Base-by-base conservation (phyloP, 2,113 vertebrate genomes). In the Macaca mulatta region DNA sequence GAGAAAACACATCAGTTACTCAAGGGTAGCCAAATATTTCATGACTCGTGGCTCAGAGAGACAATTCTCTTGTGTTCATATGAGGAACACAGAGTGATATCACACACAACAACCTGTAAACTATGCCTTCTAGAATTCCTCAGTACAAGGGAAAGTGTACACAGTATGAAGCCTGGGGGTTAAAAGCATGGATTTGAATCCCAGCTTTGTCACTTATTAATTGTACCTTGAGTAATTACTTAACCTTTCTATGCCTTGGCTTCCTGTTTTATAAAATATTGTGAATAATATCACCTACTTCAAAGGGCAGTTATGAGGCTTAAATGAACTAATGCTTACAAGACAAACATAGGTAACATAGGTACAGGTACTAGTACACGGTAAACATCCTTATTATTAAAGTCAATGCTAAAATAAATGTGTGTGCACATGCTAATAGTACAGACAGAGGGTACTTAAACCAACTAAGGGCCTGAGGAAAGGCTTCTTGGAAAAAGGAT, bases 1-100 rank as follows among this genome's bases (percentile, higher is more conserved):
- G 67, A 95, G 84, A 96, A 87, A 48, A 78, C n/a, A 72, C n/a
- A 89, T 27, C 48, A 70, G 32, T 92, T 92, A 67, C 67, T 93
- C 69, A 86, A 90, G 55, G 8, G 14, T 80, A 72, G 83, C 18
- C 48, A 83, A 74, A 61, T 50, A 4, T 85, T 88, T 74, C n/a
- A 69, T 52, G 92, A 50, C 27, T 91, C 48, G 25, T 75, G 82
- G 59, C n/a, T 78, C 6, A 40, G 40, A 74, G 16, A 82, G 61
- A 95, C 95, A 84, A 80, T 93, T 74, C 6, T 91, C 48, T 82
- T n/a, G 23, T 69, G 32, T 85, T 94, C 79, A 89, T n/a, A 25
- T 45, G 64, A 85, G 35, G 72, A 70, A 75, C 27, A 48, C 50
- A 84, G 64, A 78, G 59, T 25, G 35, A 11, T n/a, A 79, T 43